Evolutionary conservation across 2,888 invertebrate species (phyloP), one percentile per base, ranked within the genome.

Genomic region (Melanostoma mellinum): DNA sequence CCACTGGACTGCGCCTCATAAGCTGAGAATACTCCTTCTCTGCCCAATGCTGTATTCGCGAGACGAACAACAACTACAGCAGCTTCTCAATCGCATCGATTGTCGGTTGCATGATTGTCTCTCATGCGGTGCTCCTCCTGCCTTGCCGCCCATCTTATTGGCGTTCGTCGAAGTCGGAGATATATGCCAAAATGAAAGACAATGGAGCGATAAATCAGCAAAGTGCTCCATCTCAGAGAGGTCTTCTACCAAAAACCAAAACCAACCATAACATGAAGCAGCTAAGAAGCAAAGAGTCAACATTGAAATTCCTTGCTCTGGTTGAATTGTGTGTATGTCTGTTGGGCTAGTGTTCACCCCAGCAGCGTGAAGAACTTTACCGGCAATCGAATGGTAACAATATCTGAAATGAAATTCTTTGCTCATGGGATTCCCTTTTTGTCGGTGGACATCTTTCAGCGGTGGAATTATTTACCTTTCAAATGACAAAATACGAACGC

Each of bases 111-210:
- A 76, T 80, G 77, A 85, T 80, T 53, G 79, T 55, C 60, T 76
- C 48, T 44, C 50, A 33, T 46, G 71, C 58, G 44, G 52, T 73
- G 72, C 74, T 80, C 68, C 72, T 76, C 72, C 72, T 72, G 36
- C 36, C 72, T 65, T 33, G 36, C 55, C 53, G 38, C 40, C 42
- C 42, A 40, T 61, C 56, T 40, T 46, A 44, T 50, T 63, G 53
- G 65, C 53, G 67, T 40, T 75, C 60, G 68, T 75, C 60, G 68
- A 50, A 48, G 33, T 53, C 68, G 65, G 85, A 85, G 85, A 86
- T 85, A 86, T 86, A 86, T 86, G 87, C 86, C 86, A 85, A 86
- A 86, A 86, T 86, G 86, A 86, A 87, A 87, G 86, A 87, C 87
- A 87, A 87, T 87, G 86, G 87, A 86, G 68, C 87, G 73, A 87